These are phyloP conservation scores for Pampusana beccarii DNA, from an alignment of 2,113 vertebrate species.

Conservation along the genomic window DNA sequence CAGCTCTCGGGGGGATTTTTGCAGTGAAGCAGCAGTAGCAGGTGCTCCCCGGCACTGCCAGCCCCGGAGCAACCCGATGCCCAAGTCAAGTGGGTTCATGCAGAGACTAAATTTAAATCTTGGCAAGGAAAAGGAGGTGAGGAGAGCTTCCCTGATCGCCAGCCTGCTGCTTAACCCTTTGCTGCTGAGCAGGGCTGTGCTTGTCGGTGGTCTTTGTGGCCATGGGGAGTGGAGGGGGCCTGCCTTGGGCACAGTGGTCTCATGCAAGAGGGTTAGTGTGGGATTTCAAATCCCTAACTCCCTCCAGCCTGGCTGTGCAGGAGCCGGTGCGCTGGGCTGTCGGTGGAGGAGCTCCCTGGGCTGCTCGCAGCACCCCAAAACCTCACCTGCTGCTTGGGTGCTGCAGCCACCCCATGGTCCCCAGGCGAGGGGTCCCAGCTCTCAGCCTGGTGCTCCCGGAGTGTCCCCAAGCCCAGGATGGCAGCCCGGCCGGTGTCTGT, in stretches of 20 bases:
- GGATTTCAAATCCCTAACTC: neutral
- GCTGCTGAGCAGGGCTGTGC: neutral
- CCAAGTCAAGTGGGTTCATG: slow-evolving; percentile 76
- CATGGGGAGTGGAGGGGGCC: rapidly evolving
- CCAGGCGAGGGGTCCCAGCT: rapidly evolving
- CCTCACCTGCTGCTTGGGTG: neutral
- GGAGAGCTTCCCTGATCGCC: neutral
- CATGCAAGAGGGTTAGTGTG: too few species aligned
- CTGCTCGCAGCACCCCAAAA: neutral
- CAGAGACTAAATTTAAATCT: slow-evolving; percentile 84
- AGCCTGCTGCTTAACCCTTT: slow-evolving; percentile 31
- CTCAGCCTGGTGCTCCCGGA: neutral
- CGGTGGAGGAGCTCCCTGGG: neutral
- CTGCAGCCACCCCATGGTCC: rapidly evolving
- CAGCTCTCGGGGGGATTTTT: neutral
- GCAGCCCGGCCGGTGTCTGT: neutral
- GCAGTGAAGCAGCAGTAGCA: slow-evolving; percentile 77
- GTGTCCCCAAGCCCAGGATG: too few species aligned
- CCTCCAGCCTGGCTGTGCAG: neutral
- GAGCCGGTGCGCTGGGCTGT: neutral
- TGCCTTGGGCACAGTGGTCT: neutral
- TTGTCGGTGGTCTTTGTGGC: neutral
- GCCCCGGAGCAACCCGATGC: slow-evolving; percentile 82
- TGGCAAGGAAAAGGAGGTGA: slow-evolving; percentile 27
- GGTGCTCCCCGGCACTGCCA: slow-evolving; percentile 77